A percentile compares a stretch with the other conserved stretches of the same genome.
Conservation (phyloP, 1,140 invertebrate species). For the Aleiodes sp. region DNA sequence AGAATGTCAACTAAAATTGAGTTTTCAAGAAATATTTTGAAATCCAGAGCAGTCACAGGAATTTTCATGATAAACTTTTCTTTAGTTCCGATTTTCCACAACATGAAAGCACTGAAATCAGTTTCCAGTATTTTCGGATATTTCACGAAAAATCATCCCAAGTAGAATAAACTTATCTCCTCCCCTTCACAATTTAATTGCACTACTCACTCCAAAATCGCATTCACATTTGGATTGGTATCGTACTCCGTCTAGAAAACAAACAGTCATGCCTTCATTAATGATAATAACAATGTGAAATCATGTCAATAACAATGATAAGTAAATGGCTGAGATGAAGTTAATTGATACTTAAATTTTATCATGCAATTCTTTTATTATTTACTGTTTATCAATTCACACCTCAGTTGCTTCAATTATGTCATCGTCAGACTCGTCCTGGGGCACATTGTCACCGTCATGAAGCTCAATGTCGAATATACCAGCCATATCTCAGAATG, state of each 20-base stretch:
- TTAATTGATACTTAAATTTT: background rate
- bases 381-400: constrained; percentile 32
- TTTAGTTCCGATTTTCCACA: too few species aligned
- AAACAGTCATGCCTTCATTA: too few species aligned
- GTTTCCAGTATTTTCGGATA: too few species aligned
- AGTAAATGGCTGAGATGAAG: background rate
- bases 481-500: constrained; percentile 74
- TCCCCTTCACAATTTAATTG: too few species aligned
- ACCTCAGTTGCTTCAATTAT: constrained; percentile 84
- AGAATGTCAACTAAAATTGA: too few species aligned
- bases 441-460: constrained; percentile 72
- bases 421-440: constrained; percentile 84
- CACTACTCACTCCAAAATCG: constrained; percentile 79
- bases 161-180: background rate
- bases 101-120: too few species aligned
- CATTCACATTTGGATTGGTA: constrained; percentile 78
- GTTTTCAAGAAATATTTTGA: too few species aligned
- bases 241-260: constrained; percentile 79
- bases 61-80: too few species aligned
- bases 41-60: too few species aligned
- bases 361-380: constrained; percentile 8
- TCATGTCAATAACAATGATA: background rate
- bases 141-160: too few species aligned
- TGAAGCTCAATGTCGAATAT: constrained; percentile 91
- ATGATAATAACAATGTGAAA: constrained; percentile 27